A percentile compares a stretch with the other conserved stretches of the same genome.
Conservation (phyloP, 2,113 vertebrate species). For the Drymodes brunneopygia region DNA sequence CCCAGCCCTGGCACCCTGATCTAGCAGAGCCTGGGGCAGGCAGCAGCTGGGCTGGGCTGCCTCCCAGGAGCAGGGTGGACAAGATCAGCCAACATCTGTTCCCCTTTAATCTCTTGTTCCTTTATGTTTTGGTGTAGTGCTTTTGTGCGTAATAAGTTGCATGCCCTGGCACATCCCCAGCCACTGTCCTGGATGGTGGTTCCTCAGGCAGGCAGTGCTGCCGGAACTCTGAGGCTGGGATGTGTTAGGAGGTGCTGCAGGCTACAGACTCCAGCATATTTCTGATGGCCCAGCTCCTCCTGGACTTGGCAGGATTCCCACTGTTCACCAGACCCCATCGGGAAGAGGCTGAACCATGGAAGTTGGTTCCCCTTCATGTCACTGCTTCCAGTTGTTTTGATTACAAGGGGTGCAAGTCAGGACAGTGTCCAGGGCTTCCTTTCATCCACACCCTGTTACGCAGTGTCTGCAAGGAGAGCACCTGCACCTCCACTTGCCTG, state of each 20-base stretch:
- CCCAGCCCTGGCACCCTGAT: not conserved
- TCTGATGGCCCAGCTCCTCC: not conserved
- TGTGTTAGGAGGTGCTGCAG: not conserved
- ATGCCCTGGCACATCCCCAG: not conserved
- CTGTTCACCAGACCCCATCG: not conserved
- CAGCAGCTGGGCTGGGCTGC: not conserved
- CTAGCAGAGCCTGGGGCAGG: not conserved
- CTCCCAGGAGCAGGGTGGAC: constrained; percentile 21
- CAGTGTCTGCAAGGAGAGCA: not conserved
- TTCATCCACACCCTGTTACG: not conserved
- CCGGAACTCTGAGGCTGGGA: fast-evolving
- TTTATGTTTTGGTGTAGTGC: constrained; percentile 10
- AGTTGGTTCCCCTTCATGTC: not conserved
- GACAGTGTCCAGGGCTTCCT: not conserved
- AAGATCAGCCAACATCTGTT: constrained; percentile 48
- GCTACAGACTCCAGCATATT: not conserved
- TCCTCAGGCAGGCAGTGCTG: not conserved
- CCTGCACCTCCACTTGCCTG: not conserved
- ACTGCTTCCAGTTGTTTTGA: not conserved
- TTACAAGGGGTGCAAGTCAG: not conserved
- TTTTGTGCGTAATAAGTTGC: not conserved
- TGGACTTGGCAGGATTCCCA: not conserved
- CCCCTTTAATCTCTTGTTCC: constrained; percentile 39
- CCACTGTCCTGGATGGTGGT: not conserved
- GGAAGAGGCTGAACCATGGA: not conserved